These are phyloP conservation scores for Rhinichthys osculus DNA, from an alignment of 2,797 vertebrate species.

Conservation along the genomic window DNA sequence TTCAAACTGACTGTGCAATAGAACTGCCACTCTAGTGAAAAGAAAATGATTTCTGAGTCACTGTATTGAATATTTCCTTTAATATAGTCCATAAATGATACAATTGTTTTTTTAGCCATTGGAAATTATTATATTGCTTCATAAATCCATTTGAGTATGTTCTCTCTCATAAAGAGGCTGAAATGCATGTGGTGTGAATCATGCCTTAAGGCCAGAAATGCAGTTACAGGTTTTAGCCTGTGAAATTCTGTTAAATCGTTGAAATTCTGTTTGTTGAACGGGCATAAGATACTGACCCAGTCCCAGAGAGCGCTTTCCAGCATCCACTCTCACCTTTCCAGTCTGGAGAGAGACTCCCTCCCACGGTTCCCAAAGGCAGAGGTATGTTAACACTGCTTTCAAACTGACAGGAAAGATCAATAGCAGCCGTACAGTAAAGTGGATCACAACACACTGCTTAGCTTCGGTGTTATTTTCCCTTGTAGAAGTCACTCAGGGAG, in stretches of 20 bases:
- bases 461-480: slow-evolving; percentile 2
- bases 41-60: not conserved
- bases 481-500: slow-evolving; percentile 85
- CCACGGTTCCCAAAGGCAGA: slow-evolving; percentile 88
- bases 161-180: not conserved
- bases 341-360: slow-evolving; percentile 86
- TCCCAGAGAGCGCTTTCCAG: slow-evolving; percentile 90
- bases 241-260: not conserved
- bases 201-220: not conserved
- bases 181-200: not conserved
- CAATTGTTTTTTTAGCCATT: not conserved
- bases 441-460: not conserved
- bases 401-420: slow-evolving; percentile 1
- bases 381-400: slow-evolving; percentile 69
- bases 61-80: not conserved
- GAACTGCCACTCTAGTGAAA: not conserved
- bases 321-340: slow-evolving; percentile 89
- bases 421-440: not conserved
- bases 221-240: slow-evolving; percentile 9
- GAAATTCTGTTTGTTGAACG: slow-evolving; percentile 52
- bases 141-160: not conserved
- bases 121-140: not conserved
- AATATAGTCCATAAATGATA: not conserved
- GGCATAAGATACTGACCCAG: slow-evolving; percentile 83
- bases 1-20: not conserved